These are phyloP conservation scores for Sus cebifrons DNA, from an alignment of 2,797 vertebrate genomes.

Conservation along the genomic window DNA sequence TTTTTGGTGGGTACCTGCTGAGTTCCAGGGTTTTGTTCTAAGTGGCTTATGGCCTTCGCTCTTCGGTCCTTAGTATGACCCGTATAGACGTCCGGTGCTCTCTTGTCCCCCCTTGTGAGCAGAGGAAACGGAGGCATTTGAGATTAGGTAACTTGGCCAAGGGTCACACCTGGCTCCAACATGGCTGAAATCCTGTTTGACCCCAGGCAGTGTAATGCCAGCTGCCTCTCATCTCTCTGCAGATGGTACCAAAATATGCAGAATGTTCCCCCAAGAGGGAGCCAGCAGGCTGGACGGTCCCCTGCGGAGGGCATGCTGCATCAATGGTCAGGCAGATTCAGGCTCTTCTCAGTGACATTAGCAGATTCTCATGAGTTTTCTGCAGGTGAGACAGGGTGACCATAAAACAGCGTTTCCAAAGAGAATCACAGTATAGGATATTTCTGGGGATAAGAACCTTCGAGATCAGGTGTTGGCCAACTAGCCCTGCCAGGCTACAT, in stretches of 20 bases:
- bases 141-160: neutral
- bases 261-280: neutral
- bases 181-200: neutral
- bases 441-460: neutral
- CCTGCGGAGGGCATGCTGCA: rapidly evolving
- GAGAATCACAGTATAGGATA: neutral
- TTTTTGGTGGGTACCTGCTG: neutral
- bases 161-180: neutral
- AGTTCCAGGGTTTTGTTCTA: neutral
- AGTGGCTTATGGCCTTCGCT: neutral
- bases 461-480: neutral
- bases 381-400: neutral
- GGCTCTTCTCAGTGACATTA: neutral
- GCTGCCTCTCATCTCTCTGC: neutral
- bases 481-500: no score
- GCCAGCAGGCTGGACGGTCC: neutral
- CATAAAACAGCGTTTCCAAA: neutral
- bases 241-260: neutral
- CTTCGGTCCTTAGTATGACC: neutral
- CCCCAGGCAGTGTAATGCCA: rapidly evolving
- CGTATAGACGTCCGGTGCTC: rapidly evolving
- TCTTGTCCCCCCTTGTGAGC: neutral
- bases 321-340: neutral
- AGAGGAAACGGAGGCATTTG: neutral
- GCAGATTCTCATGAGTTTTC: neutral